These are phyloP conservation scores for Catalaphyllia jardinei DNA, from an alignment of 64 coral and sea anemone species.

Conservation along the genomic window DNA sequence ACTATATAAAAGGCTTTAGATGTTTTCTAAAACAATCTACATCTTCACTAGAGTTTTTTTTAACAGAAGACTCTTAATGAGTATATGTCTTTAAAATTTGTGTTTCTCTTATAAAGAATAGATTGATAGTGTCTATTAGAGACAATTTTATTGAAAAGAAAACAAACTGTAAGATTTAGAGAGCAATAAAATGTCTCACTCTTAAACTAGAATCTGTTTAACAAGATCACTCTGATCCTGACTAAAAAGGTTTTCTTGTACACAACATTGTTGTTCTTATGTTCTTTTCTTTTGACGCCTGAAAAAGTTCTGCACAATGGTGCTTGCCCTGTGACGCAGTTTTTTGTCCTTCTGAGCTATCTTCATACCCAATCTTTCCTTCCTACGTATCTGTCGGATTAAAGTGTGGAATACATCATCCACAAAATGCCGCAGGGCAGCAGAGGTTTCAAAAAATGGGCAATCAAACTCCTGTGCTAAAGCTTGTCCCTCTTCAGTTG, in stretches of 20 bases:
- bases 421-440: slow-evolving; percentile 69
- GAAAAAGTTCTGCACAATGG: slow-evolving; percentile 33
- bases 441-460: slow-evolving; percentile 86
- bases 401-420: slow-evolving; percentile 78
- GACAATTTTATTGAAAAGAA: too few species aligned
- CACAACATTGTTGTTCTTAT: neutral
- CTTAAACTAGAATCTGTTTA: too few species aligned
- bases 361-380: slow-evolving; percentile 52
- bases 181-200: too few species aligned
- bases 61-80: too few species aligned
- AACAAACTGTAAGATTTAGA: too few species aligned
- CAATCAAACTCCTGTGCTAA: slow-evolving; percentile 72
- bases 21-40: too few species aligned
- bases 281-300: slow-evolving; percentile 32
- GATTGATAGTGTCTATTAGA: neutral
- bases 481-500: slow-evolving; percentile 77
- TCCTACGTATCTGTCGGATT: slow-evolving; percentile 67
- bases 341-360: slow-evolving; percentile 33
- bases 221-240: too few species aligned
- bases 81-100: too few species aligned
- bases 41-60: too few species aligned
- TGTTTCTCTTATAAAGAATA: neutral
- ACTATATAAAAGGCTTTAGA: too few species aligned
- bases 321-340: slow-evolving; percentile 18
- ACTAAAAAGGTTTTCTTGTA: neutral